Evolutionary conservation across 2,888 invertebrate species (phyloP).

Genomic region (Chirona hameri): DNA sequence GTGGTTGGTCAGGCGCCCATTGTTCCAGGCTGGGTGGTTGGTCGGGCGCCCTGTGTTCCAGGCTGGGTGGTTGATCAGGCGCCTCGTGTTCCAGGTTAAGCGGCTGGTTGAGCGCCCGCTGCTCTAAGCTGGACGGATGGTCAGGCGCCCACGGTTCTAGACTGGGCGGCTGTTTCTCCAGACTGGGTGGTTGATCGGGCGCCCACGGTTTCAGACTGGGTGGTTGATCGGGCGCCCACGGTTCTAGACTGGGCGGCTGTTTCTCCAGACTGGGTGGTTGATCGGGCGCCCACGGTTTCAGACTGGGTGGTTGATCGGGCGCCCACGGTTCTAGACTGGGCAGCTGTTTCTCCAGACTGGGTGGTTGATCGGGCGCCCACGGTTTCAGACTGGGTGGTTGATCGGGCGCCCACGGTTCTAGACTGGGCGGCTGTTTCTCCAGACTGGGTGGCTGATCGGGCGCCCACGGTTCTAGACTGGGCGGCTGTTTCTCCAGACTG

Average conservation of each 20-base stretch:
- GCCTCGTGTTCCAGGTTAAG: neutral
- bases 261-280: neutral
- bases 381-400: neutral
- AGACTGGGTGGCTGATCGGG: neutral
- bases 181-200: no score
- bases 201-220: no score
- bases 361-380: neutral
- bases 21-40: neutral
- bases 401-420: neutral
- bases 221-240: neutral
- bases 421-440: neutral
- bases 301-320: neutral
- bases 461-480: neutral
- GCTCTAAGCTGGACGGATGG: neutral
- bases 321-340: neutral
- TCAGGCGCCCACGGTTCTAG: neutral
- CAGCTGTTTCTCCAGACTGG: neutral
- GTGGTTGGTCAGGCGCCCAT: neutral
- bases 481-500: neutral
- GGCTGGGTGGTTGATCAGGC: neutral
- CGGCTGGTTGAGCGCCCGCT: neutral
- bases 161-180: neutral
- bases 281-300: neutral
- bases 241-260: neutral
- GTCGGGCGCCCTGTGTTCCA: no score